Percentiles rank a stretch among this genome's conserved stretches.
Conservation (phyloP, 2,113 vertebrate species). For the Rynchops niger region DNA sequence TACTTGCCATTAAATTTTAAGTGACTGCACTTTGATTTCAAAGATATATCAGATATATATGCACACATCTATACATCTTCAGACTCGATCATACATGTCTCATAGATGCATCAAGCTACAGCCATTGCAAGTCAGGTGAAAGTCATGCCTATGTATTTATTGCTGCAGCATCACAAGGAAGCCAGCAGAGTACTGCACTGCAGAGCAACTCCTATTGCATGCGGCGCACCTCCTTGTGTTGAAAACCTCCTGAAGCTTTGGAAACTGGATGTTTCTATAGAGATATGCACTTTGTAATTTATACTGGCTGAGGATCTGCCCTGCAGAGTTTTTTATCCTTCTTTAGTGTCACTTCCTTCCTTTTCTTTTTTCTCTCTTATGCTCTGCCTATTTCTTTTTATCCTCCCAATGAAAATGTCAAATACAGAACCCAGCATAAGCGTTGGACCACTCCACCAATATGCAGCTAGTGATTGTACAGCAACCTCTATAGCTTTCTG, state of each 20-base stretch:
- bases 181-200: background rate
- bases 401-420: background rate
- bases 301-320: background rate
- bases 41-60: background rate
- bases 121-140: background rate
- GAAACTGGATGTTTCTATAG: background rate
- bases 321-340: background rate
- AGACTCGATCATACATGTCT: background rate
- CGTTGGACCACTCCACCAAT: background rate
- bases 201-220: background rate
- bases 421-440: background rate
- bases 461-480: background rate
- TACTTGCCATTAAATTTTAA: background rate
- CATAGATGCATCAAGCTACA: background rate
- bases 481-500: background rate
- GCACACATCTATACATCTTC: background rate
- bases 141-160: background rate
- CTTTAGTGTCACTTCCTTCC: background rate
- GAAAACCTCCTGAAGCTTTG: background rate
- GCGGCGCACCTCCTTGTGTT: background rate
- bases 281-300: background rate
- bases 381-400: constrained; percentile 12
- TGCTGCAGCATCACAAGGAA: background rate
- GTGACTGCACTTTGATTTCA: background rate
- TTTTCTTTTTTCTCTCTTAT: background rate